Conservation (phyloP, 2,113 vertebrate genomes). For the Calypte anna region DNA sequence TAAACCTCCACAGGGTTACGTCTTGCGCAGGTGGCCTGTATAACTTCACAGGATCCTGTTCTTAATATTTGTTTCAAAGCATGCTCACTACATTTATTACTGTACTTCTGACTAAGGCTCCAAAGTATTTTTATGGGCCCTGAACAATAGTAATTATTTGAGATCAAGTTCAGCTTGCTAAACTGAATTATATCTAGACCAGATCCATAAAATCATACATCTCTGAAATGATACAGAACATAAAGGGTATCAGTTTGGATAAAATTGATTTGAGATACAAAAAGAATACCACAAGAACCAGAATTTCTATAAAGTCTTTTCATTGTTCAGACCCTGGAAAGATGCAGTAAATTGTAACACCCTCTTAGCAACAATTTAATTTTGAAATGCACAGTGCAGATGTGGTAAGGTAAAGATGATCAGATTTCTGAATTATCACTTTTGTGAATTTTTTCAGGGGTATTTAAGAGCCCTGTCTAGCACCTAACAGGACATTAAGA, state of each 20-base stretch:
- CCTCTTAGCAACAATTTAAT: not conserved
- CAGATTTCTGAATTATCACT: not conserved
- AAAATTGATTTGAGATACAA: not conserved
- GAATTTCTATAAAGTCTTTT: not conserved
- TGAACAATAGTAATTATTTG: constrained; percentile 55
- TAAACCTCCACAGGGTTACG: constrained; percentile 44
- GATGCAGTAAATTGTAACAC: not conserved
- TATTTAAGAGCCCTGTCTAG: not conserved
- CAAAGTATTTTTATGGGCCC: constrained; percentile 65
- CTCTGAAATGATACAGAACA: not conserved
- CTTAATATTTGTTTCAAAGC: constrained; percentile 53
- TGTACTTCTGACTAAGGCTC: constrained; percentile 63
- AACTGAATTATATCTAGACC: constrained; percentile 23
- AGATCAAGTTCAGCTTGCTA: constrained; percentile 47
- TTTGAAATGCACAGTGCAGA: not conserved
- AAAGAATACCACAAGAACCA: not conserved
- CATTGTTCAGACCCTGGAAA: not conserved
- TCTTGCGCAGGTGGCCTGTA: constrained; percentile 51
- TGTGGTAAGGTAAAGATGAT: not conserved
- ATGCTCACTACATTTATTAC: constrained; percentile 62
- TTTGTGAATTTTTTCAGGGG: not conserved
- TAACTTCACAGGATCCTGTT: constrained; percentile 35
- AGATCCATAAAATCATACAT: not conserved
- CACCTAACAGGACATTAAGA: not conserved
- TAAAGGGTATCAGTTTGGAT: not conserved